These are phyloP conservation scores for Magallana angulata DNA, from an alignment of 1,140 invertebrate genomes.

Conservation along the genomic window DNA sequence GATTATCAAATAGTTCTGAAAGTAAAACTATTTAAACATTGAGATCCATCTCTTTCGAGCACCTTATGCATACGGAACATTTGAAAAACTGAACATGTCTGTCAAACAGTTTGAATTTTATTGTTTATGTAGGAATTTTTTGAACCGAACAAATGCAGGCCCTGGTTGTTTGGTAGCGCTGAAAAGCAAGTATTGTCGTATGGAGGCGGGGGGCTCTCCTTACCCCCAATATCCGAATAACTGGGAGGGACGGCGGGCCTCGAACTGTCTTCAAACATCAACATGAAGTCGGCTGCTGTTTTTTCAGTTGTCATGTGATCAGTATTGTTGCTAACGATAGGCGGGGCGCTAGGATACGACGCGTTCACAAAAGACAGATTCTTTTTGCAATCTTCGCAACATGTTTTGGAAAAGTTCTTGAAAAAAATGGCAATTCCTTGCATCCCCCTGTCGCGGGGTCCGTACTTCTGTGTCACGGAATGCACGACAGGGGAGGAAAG, in stretches of 20 bases:
- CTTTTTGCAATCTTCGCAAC: not conserved
- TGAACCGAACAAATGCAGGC: not conserved
- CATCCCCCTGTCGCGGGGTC: constrained; percentile 27
- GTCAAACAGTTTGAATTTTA: not conserved
- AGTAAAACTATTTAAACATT: no score
- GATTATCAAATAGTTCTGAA: no score
- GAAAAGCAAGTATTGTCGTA: not conserved
- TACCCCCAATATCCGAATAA: not conserved
- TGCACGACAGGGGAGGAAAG: constrained; percentile 40
- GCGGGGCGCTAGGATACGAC: not conserved
- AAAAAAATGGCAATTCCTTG: constrained; percentile 40
- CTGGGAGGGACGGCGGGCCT: not conserved
- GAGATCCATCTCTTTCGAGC: no score
- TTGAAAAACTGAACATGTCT: not conserved
- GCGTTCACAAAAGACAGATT: not conserved
- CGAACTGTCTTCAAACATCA: not conserved
- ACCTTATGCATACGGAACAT: no score
- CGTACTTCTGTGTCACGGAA: constrained; percentile 19
- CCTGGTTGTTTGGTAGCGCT: not conserved
- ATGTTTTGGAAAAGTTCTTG: not conserved
- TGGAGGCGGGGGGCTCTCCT: not conserved
- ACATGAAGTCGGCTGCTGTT: not conserved
- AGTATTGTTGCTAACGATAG: not conserved
- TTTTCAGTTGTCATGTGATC: not conserved
- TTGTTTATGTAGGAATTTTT: not conserved